Evolutionary conservation across 2,797 vertebrate species (phyloP), one percentile per base, ranked within the genome.

Genomic region (Columba guinea): DNA sequence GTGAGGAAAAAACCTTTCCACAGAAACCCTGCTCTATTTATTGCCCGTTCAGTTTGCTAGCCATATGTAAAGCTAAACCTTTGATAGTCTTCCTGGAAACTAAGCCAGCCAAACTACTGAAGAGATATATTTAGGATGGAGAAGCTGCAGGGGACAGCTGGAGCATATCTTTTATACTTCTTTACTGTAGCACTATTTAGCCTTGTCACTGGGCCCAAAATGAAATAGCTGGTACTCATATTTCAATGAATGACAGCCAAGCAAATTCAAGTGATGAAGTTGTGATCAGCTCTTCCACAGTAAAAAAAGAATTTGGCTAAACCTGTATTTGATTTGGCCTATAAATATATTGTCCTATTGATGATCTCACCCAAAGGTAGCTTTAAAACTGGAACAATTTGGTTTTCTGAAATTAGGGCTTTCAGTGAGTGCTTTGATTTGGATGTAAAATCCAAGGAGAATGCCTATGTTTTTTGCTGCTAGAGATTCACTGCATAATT

Each of bases 41-140:
- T 87, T 96, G 41, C n/a, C 87, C 24, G 2, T 94, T 90, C 70
- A 70, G 63, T 90, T 94, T 95, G 65, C 41, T 76, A 63, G 74
- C 62, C n/a, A 24, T 53, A 65, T 65, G 55, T 44, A 88, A 83
- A 92, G 44, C 27, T 90, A 92, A 91, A 91, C 58, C 58, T 94
- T 81, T 93, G 37, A 55, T 91, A 35, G 79, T 89, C 86, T 91
- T 97, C 75, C 91, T 95, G 91, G 81, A 95, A 96, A 94, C 39
- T 28, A 69, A 91, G 75, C 34, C 95, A 91, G 49, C 20, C 55
- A 93, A 87, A 78, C 34, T 56, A 89, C 60, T 28, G 32, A 87
- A 87, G 78, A 93, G 95, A 64, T 97, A 95, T 96, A 95, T 96
- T 95, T 97, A 95, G 89, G 39, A 84, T 0, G 3, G 70, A 84